Percentiles rank a stretch among this genome's conserved stretches.
These are phyloP conservation scores for Mactromeris polynyma DNA, from an alignment of 2,888 invertebrate genomes.

Conservation along the genomic window DNA sequence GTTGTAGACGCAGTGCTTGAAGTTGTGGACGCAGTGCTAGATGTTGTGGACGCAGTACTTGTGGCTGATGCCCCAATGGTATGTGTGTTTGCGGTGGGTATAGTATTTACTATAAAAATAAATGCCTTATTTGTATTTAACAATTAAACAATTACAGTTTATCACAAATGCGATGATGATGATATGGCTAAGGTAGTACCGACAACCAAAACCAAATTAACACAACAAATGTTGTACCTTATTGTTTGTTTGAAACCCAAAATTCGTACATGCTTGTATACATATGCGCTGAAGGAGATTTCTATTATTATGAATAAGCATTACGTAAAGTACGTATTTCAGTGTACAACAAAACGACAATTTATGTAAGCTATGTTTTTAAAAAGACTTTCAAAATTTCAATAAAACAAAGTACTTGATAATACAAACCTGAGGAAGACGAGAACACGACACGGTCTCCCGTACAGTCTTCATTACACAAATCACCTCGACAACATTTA, in stretches of 20 bases:
- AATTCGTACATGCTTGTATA: not conserved
- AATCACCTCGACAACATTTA: conserved; percentile 15
- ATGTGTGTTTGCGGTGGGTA: not conserved
- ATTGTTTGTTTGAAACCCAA: not conserved
- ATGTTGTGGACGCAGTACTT: not conserved
- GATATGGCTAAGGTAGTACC: no score
- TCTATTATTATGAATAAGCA: no score
- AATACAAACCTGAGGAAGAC: not conserved
- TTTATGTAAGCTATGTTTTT: not conserved
- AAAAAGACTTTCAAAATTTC: not conserved
- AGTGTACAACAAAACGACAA: not conserved
- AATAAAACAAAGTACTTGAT: not conserved
- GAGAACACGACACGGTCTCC: conserved; percentile 7
- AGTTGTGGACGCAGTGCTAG: not conserved
- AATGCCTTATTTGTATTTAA: not conserved
- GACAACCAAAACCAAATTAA: no score
- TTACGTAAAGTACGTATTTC: not conserved
- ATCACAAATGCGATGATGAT: no score
- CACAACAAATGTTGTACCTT: no score
- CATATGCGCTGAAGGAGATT: not conserved
- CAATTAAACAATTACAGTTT: not conserved
- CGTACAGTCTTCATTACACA: conserved; percentile 23
- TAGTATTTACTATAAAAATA: not conserved
- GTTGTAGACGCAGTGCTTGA: not conserved
- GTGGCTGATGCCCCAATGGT: not conserved